Evolutionary conservation across 2,113 vertebrate species (phyloP).

Genomic region (Hemibates koningsi): DNA sequence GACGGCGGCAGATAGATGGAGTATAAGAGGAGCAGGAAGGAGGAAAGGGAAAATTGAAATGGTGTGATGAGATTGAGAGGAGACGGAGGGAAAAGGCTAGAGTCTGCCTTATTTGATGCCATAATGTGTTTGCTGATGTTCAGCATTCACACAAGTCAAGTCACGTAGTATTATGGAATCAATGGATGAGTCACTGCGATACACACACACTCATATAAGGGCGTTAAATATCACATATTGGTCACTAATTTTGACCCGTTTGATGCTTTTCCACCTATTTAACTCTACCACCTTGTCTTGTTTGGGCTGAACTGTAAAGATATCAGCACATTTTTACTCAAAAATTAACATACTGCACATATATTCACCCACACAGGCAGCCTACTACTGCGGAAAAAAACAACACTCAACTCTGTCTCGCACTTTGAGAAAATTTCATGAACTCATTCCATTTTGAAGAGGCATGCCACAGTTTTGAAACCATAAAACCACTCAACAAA

Average conservation of each 20-base stretch:
- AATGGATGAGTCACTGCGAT: not conserved
- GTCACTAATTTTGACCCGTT: not conserved
- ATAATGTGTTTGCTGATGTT: constrained; percentile 4
- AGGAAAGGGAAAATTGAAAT: not conserved
- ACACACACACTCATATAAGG: not conserved
- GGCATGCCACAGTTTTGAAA: not conserved
- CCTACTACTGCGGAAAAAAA: not conserved
- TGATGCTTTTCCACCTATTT: not conserved
- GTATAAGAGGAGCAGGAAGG: not conserved
- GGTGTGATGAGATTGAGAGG: not conserved
- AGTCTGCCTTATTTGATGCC: constrained; percentile 3
- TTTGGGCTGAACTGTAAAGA: not conserved
- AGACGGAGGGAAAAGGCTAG: not conserved
- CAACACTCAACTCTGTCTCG: not conserved
- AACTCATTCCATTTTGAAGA: not conserved
- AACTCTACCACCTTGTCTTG: not conserved
- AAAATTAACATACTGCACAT: not conserved
- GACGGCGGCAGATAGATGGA: not conserved
- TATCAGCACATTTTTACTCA: not conserved
- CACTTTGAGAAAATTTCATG: not conserved
- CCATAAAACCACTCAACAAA: not conserved
- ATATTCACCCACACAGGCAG: not conserved
- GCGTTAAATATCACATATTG: not conserved
- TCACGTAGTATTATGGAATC: not conserved
- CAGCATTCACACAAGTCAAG: not conserved